A percentile compares a stretch with the other conserved stretches of the same genome.
phyloP scores from a whole-genome alignment of 2,113 vertebrate species.

The Callopanchax toddi region DNA sequence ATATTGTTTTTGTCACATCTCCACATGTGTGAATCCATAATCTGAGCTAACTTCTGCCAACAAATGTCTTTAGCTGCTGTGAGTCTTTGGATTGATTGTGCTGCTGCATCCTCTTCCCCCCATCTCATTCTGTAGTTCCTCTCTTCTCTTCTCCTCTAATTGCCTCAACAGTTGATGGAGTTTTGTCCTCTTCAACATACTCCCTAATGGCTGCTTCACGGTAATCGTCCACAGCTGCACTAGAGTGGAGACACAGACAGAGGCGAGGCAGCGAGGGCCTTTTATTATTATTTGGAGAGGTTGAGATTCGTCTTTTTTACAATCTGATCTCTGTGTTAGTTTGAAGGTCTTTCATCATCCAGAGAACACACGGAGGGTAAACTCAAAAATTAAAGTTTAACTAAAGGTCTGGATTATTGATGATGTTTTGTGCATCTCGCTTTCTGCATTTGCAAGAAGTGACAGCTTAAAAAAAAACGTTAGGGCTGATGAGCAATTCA shows the following conservation, averaged over 20 bases:
- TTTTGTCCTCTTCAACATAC: slow-evolving; percentile 57
- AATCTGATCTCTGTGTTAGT: slow-evolving; percentile 31
- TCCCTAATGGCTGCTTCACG: slow-evolving; percentile 60
- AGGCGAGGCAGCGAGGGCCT: slow-evolving; percentile 1
- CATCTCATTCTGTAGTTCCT: slow-evolving; percentile 16
- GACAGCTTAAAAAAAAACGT: not conserved
- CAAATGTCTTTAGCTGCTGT: not conserved
- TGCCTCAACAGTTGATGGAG: slow-evolving; percentile 43
- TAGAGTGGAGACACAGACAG: slow-evolving; percentile 61
- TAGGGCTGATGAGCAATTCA: slow-evolving; percentile 62
- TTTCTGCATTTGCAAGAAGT: slow-evolving; percentile 19
- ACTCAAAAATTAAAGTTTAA: slow-evolving; percentile 12
- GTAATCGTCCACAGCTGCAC: slow-evolving; percentile 80
- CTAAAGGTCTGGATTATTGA: slow-evolving; percentile 19
- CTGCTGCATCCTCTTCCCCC: slow-evolving; percentile 1
- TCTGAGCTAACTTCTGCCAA: not conserved
- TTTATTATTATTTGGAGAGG: slow-evolving; percentile 37
- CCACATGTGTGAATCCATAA: not conserved
- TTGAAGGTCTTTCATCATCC: slow-evolving; percentile 29
- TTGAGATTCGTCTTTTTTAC: slow-evolving; percentile 45
- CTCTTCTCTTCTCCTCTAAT: slow-evolving; percentile 54
- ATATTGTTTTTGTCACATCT: not conserved
- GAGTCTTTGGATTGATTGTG: slow-evolving; percentile 12
- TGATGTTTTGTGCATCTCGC: not conserved
- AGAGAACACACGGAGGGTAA: not conserved